phyloP scores from a whole-genome alignment of 2,113 vertebrate genomes.

The Falco punctatus region DNA sequence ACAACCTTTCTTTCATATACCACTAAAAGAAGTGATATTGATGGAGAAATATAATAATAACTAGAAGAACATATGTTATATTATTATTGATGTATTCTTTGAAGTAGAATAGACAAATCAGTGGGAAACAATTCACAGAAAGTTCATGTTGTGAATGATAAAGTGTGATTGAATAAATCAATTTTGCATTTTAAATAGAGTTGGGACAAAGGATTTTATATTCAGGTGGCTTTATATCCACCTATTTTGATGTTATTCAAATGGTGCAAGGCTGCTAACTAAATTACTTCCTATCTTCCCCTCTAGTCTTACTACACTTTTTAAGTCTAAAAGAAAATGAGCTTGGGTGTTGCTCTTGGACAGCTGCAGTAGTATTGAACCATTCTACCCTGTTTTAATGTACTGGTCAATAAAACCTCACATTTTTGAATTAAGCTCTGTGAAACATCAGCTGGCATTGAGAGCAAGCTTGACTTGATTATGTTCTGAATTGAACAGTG shows the following conservation, averaged over 20 bases:
- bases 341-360: not conserved
- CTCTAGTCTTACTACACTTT: not conserved
- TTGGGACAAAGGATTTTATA: not conserved
- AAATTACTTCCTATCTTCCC: not conserved
- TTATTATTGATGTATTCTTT: constrained; percentile 17
- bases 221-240: not conserved
- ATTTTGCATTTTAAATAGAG: not conserved
- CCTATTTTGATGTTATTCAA: not conserved
- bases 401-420: not conserved
- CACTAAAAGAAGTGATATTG: not conserved
- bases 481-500: not conserved
- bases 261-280: not conserved
- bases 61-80: not conserved
- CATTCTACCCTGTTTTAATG: not conserved
- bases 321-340: not conserved
- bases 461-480: not conserved
- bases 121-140: not conserved
- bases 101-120: not conserved
- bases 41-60: not conserved
- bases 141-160: not conserved
- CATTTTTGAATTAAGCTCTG: not conserved
- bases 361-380: not conserved
- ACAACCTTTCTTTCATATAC: not conserved
- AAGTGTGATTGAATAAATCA: not conserved
- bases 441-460: not conserved